These are phyloP conservation scores for Orussus abietinus DNA, from an alignment of 1,140 invertebrate species.

Conservation along the genomic window DNA sequence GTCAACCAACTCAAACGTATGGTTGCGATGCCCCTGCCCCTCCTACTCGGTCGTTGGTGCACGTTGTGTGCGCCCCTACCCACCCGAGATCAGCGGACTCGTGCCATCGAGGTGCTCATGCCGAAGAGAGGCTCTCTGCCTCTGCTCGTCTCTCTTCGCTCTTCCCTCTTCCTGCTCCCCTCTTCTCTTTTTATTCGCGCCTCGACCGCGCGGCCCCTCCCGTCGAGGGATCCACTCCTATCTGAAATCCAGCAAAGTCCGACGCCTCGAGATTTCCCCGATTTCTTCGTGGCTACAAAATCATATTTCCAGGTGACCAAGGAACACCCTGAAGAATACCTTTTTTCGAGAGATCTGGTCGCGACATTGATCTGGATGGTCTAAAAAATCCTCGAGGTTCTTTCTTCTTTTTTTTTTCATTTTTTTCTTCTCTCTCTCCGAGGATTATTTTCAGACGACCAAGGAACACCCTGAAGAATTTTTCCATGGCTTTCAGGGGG, in stretches of 20 bases:
- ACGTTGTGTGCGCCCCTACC: conserved; percentile 35
- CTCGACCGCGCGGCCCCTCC: conserved; percentile 8
- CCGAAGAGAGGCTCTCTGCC: no score
- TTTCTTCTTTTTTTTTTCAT: conserved; percentile 1
- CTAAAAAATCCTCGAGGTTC: no score
- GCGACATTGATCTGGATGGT: no score
- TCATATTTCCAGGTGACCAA: no score
- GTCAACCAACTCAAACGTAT: conserved; percentile 51
- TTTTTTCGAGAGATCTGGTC: no score
- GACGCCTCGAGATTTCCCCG: neutral
- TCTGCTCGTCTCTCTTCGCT: no score
- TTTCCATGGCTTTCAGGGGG: neutral
- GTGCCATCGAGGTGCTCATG: conserved; percentile 25
- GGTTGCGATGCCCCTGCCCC: conserved; percentile 24
- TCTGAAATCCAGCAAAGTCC: neutral
- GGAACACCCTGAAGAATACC: no score
- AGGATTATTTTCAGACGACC: no score
- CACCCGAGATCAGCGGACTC: conserved; percentile 26
- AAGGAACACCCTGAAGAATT: no score
- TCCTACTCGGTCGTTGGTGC: conserved; percentile 26
- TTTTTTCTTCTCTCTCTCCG: no score
- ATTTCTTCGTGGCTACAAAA: no score
- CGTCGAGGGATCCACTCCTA: neutral
- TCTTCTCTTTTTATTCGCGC: conserved; percentile 7
- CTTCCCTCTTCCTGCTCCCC: no score